phyloP scores from a whole-genome alignment of 2,113 vertebrate species.

The Notothenia coriiceps region DNA sequence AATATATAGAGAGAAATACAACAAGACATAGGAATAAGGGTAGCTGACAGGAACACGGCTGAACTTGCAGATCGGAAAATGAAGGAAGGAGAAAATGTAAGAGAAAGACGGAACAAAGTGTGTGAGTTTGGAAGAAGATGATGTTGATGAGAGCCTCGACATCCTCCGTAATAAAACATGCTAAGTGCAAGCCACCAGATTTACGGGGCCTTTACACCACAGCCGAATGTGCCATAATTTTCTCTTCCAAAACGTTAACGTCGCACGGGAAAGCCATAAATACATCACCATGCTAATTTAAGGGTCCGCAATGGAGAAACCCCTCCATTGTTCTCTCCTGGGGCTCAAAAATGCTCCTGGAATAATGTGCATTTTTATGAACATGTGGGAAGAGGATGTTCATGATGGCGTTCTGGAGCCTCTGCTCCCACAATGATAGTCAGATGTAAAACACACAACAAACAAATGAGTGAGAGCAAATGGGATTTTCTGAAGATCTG shows the following conservation, averaged over 20 bases:
- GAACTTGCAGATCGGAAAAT: constrained; percentile 34
- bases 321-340: constrained; percentile 69
- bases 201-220: constrained; percentile 73
- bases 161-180: constrained; percentile 69
- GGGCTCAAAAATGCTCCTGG: constrained; percentile 37
- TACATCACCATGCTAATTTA: constrained; percentile 75
- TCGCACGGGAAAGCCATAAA: constrained; percentile 69
- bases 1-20: not conserved
- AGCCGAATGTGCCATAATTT: constrained; percentile 75
- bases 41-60: constrained; percentile 10
- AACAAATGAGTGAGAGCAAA: constrained; percentile 36
- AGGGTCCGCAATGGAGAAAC: constrained; percentile 52
- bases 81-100: constrained; percentile 37
- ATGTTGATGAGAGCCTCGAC: constrained; percentile 57
- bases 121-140: constrained; percentile 34
- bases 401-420: not conserved
- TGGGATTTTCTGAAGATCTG: constrained; percentile 32
- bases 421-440: constrained; percentile 11
- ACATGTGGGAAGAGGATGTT: constrained; percentile 52
- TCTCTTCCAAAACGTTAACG: constrained; percentile 77
- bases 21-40: constrained; percentile 3
- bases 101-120: constrained; percentile 38
- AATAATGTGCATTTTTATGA: constrained; percentile 71
- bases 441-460: constrained; percentile 40
- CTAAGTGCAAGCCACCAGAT: constrained; percentile 73